phyloP scores from a whole-genome alignment of 2,888 invertebrate species.

The Eucera pruinosa region DNA sequence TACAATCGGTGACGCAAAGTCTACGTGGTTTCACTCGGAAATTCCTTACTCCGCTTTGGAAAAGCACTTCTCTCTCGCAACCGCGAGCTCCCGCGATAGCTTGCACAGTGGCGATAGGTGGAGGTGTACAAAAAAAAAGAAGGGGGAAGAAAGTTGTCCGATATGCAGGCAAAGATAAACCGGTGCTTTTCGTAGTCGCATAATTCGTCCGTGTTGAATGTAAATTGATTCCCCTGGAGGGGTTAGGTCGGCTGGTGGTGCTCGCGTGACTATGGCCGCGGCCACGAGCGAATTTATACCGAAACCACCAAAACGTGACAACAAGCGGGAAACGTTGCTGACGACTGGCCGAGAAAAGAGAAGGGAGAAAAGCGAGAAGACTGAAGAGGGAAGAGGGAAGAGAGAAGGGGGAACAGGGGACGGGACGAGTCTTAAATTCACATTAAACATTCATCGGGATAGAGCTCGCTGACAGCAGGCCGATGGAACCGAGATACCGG shows the following conservation, averaged over 20 bases:
- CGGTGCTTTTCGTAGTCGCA: slow-evolving; percentile 61
- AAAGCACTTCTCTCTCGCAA: no score
- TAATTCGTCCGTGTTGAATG: slow-evolving; percentile 68
- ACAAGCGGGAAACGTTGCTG: slow-evolving; percentile 55
- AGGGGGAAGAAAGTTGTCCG: neutral
- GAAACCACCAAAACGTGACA: slow-evolving; percentile 71
- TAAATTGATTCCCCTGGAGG: slow-evolving; percentile 66
- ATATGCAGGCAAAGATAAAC: slow-evolving; percentile 19
- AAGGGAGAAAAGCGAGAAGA: slow-evolving; percentile 7
- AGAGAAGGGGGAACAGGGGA: slow-evolving; percentile 2
- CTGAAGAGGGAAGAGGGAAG: slow-evolving; percentile 10
- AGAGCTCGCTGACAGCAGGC: slow-evolving; percentile 64
- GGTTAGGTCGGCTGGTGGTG: no score
- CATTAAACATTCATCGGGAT: slow-evolving; percentile 72
- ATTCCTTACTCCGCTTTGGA: no score
- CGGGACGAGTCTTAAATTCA: slow-evolving; percentile 67
- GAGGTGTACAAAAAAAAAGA: no score
- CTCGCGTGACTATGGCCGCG: slow-evolving; percentile 70
- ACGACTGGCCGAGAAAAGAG: slow-evolving; percentile 53
- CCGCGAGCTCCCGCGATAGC: no score
- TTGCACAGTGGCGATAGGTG: no score
- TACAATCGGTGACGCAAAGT: no score
- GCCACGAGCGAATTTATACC: slow-evolving; percentile 68
- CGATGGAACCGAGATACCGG: slow-evolving; percentile 68
- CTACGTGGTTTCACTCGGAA: no score